Evolutionary conservation across 2,113 vertebrate species (phyloP), one percentile per base, ranked within the genome.

Genomic region (Takifugu bimaculatus): DNA sequence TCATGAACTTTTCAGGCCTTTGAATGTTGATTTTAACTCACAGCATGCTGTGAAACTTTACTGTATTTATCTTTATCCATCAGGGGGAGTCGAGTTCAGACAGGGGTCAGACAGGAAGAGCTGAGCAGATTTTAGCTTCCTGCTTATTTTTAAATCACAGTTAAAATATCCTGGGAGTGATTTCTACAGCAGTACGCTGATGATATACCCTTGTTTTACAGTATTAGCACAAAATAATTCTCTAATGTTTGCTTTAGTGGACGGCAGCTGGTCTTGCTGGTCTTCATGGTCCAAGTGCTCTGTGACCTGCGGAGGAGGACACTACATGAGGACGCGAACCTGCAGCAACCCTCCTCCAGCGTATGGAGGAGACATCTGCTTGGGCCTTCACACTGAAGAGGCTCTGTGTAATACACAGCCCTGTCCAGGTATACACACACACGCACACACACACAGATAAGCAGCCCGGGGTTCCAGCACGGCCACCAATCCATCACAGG

Each of bases 241-340:
- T 7, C n/a, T 56, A 13, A 26, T 54, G 2, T 57, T 68, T 13
- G 72, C 27, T 82, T 54, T 75, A 99, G 96, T 98, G 92, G 95
- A 99, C 7, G 96, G 96, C 35, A 81, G 92, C 62, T 99, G 96
- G 96, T 98, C 96, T 0, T 99, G 96, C 80, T 99, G 96, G 96
- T 95, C 96, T 0, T 87, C 94, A 2, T 99, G 96, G 96, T 97
- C 96, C 1, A 95, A 94, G 79, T 99, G 96, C 78, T 99, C 96
- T 0, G 94, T 96, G 6, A 97, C 94, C 0, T 99, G 96, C 27
- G 96, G 95, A 14, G 94, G 96, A 14, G 96, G 96, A 15, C 96
- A 99, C 82, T 96, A 94, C 77, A 96, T 94, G 94, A 92, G 96
- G 67, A 98, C 96, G 0, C 93, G 96, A 14, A 95, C 93, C 0